A percentile compares a stretch with the other conserved stretches of the same genome.
phyloP scores from a whole-genome alignment of 2,888 invertebrate species.

The Polydrusus pterygomalis region DNA sequence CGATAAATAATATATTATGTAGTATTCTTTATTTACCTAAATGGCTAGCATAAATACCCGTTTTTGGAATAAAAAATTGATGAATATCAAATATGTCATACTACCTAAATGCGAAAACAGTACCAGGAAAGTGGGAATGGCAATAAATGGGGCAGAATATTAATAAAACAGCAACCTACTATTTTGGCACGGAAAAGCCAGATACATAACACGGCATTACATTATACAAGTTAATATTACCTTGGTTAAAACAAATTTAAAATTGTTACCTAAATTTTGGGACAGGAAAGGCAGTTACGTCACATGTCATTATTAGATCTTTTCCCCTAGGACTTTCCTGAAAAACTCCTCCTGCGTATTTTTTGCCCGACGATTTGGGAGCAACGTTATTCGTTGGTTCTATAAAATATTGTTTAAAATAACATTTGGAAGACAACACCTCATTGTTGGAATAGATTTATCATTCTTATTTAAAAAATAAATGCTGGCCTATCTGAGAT shows the following conservation, averaged over 20 bases:
- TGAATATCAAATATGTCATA: too few species aligned
- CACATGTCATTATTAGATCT: constrained; percentile 78
- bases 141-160: not conserved
- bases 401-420: constrained; percentile 68
- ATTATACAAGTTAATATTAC: constrained; percentile 25
- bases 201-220: constrained; percentile 79
- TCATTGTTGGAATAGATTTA: constrained; percentile 55
- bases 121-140: too few species aligned
- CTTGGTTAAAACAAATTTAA: constrained; percentile 5
- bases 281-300: constrained; percentile 81
- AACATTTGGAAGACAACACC: constrained; percentile 34
- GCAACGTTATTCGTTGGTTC: constrained; percentile 81
- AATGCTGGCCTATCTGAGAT: too few species aligned
- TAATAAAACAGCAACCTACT: constrained; percentile 26
- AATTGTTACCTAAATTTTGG: constrained; percentile 77
- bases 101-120: too few species aligned
- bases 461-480: too few species aligned
- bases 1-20: not conserved
- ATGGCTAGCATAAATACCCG: too few species aligned
- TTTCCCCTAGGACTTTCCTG: constrained; percentile 68
- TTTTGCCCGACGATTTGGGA: constrained; percentile 73
- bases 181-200: constrained; percentile 75
- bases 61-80: too few species aligned
- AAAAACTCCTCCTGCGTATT: constrained; percentile 74
- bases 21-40: not conserved